Conservation (phyloP, 2,888 invertebrate species). For the Nemurella pictetii region DNA sequence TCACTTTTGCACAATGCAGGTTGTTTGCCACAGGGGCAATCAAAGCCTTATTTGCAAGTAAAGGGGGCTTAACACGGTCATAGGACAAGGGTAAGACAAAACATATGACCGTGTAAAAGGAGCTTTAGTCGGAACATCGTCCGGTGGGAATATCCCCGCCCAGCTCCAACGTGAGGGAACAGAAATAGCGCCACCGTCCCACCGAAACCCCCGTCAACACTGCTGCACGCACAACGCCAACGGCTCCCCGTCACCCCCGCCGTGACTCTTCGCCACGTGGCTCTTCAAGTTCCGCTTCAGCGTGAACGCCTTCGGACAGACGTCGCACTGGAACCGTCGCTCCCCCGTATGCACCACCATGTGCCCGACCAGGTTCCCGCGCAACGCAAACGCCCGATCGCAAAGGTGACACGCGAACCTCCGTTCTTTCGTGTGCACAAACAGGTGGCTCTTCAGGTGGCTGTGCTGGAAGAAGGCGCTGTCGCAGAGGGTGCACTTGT, state of each 20-base stretch:
- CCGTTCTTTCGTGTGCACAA: constrained; percentile 3
- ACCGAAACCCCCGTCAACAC: too few relatives aligned
- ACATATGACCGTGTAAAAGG: too few relatives aligned
- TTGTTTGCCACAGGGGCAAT: too few relatives aligned
- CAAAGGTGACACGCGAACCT: background rate
- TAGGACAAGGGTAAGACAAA: too few relatives aligned
- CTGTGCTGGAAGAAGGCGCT: background rate
- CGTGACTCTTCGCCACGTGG: background rate
- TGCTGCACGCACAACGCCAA: too few relatives aligned
- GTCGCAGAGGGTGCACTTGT: background rate
- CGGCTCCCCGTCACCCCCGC: background rate
- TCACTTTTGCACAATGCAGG: too few relatives aligned
- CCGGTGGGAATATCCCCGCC: too few relatives aligned
- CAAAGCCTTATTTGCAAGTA: too few relatives aligned
- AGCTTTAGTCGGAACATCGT: too few relatives aligned
- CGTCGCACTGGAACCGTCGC: background rate
- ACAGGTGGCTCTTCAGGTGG: background rate
- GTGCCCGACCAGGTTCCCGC: background rate
- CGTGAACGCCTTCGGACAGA: background rate
- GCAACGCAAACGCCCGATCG: background rate
- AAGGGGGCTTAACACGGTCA: too few relatives aligned
- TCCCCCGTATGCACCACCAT: background rate
- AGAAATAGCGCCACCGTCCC: too few relatives aligned
- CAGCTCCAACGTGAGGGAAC: too few relatives aligned
- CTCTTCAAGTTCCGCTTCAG: background rate